A percentile compares a stretch with the other conserved stretches of the same genome.
These are phyloP conservation scores for Julus scandinavius DNA, from an alignment of 2,888 invertebrate genomes.

Conservation along the genomic window DNA sequence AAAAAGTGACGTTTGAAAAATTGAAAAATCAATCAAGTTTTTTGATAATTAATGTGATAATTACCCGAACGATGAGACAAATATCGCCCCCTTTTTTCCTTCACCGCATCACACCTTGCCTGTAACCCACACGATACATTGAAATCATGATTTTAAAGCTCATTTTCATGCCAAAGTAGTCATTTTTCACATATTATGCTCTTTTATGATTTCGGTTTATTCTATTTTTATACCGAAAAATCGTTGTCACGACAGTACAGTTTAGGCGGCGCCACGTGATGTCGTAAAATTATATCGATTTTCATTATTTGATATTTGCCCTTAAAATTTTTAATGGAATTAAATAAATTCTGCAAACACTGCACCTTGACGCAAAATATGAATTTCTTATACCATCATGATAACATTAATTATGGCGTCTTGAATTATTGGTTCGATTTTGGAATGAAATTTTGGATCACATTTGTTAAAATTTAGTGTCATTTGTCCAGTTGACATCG, in stretches of 20 bases:
- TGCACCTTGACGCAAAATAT: not conserved
- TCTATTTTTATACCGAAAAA: not conserved
- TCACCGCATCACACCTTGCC: conserved; percentile 33
- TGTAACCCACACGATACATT: conserved; percentile 35
- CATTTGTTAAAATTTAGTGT: not conserved
- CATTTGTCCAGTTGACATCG: not conserved
- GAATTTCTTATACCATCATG: not conserved
- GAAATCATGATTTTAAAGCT: conserved; percentile 18
- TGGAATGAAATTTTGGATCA: not conserved
- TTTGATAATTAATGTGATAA: conserved; percentile 40
- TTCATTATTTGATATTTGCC: not conserved
- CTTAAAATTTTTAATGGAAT: not conserved
- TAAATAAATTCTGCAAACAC: not conserved
- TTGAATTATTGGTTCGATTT: not conserved
- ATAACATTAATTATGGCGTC: not conserved
- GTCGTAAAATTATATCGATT: not conserved
- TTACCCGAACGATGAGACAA: conserved; percentile 28
- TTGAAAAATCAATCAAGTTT: conserved; percentile 36
- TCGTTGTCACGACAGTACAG: not conserved
- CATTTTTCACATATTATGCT: not conserved
- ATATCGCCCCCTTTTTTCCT: not conserved
- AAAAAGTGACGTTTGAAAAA: conserved; percentile 40
- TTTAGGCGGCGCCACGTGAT: not conserved
- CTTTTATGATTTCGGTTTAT: not conserved
- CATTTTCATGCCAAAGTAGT: not conserved